These are phyloP conservation scores for Phortica magna DNA, from an alignment of 2,888 invertebrate species.

Conservation along the genomic window DNA sequence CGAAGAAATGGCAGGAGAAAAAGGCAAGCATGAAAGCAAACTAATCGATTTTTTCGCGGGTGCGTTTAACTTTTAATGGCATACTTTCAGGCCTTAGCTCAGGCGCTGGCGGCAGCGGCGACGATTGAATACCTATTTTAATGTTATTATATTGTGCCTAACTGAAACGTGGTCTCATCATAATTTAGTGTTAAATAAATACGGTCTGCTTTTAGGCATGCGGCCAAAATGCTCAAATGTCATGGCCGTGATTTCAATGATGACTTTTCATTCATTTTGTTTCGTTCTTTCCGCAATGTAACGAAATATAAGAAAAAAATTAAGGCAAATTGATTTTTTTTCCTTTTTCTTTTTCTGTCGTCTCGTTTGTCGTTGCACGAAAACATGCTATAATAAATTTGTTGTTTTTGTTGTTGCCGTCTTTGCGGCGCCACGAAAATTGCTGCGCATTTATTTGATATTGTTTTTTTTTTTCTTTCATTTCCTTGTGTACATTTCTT, in stretches of 20 bases:
- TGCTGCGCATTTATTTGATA: conserved; percentile 20
- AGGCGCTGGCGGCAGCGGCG: conserved; percentile 2
- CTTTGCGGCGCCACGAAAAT: conserved; percentile 58
- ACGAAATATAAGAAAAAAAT: neutral
- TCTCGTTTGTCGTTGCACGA: conserved; percentile 1
- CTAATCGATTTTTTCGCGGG: conserved; percentile 66
- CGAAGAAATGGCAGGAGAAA: conserved; percentile 29
- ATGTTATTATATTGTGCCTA: conserved; percentile 54
- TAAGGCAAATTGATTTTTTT: conserved; percentile 53
- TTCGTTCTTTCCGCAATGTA: neutral
- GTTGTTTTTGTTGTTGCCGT: conserved; percentile 50
- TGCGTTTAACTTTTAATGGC: conserved; percentile 51
- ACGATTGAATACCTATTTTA: conserved; percentile 45
- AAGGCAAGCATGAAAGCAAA: conserved; percentile 38
- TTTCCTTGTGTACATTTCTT: conserved; percentile 45
- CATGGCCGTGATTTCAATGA: conserved; percentile 29
- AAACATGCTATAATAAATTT: conserved; percentile 38
- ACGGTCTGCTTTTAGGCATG: conserved; percentile 36
- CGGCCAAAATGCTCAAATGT: conserved; percentile 1
- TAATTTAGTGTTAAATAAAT: conserved; percentile 56
- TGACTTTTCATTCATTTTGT: conserved; percentile 22
- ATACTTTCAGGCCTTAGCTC: conserved; percentile 49
- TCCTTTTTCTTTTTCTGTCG: neutral
- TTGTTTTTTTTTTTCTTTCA: conserved; percentile 10
- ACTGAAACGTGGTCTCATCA: conserved; percentile 48